Conservation (phyloP, 2,888 invertebrate genomes). For the Clistopyga incitator region DNA sequence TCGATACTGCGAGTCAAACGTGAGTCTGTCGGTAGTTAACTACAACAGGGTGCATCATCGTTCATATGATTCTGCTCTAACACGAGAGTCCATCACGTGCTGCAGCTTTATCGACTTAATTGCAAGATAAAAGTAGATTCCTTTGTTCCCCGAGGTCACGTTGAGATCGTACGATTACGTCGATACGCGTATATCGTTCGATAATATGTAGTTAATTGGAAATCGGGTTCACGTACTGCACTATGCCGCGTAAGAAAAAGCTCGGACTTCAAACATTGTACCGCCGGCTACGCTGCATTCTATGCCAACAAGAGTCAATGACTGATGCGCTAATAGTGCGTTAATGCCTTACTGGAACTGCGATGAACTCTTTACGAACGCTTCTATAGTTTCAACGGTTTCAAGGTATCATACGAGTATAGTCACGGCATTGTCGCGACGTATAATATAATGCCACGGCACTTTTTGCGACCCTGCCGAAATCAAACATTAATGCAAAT, state of each 20-base stretch:
- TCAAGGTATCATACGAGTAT: background rate
- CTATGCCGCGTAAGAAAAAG: background rate
- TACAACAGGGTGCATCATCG: constrained; percentile 16
- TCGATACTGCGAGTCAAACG: constrained; percentile 42
- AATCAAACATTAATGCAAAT: too few species aligned
- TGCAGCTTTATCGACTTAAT: constrained; percentile 10
- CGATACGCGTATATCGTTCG: background rate
- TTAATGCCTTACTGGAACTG: constrained; percentile 16
- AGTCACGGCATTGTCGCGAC: background rate
- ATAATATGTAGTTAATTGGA: background rate
- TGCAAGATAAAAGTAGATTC: constrained; percentile 3
- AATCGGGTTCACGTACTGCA: constrained; percentile 11
- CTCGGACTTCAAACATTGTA: background rate
- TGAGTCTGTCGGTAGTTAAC: background rate
- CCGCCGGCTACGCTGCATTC: background rate
- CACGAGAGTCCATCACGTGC: constrained; percentile 26
- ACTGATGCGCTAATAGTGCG: constrained; percentile 14
- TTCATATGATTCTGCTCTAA: background rate
- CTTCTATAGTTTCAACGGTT: background rate
- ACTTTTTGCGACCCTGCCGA: background rate
- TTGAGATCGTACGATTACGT: constrained; percentile 26
- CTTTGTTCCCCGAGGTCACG: constrained; percentile 8
- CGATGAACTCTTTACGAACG: background rate
- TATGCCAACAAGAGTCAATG: constrained; percentile 31
- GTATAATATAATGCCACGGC: background rate